These are phyloP conservation scores for Ictalurus furcatus DNA, from an alignment of 2,113 vertebrate genomes.

Conservation along the genomic window DNA sequence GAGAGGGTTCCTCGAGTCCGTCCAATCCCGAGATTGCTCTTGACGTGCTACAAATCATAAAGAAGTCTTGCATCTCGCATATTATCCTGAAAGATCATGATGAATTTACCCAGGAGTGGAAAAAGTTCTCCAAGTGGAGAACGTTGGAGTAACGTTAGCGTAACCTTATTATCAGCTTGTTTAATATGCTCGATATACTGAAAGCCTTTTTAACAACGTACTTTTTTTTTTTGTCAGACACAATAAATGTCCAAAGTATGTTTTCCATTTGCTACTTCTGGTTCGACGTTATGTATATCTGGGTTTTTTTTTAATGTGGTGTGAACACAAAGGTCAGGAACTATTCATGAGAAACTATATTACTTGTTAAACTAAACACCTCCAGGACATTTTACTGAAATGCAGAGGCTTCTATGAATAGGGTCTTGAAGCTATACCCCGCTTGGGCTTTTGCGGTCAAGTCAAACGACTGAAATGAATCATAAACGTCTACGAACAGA, in stretches of 20 bases:
- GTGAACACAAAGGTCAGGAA: neutral
- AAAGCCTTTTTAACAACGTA: neutral
- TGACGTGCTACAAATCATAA: neutral
- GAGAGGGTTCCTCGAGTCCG: neutral
- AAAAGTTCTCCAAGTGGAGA: neutral
- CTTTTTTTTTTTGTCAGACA: neutral
- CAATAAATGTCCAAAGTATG: neutral
- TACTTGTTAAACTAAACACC: neutral
- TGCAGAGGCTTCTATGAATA: neutral
- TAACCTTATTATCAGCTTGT: too few species aligned
- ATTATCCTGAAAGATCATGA: neutral
- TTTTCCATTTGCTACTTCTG: neutral
- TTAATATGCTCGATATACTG: neutral
- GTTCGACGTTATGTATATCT: neutral
- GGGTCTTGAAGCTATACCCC: slow-evolving; percentile 20
- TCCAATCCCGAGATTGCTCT: neutral
- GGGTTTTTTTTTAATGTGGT: neutral
- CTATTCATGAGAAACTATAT: neutral
- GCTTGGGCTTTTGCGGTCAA: neutral
- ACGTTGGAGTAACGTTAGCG: neutral
- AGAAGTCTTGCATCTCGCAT: neutral
- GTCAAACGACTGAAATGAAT: slow-evolving; percentile 8
- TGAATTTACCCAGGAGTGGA: neutral
- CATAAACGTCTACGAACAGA: slow-evolving; percentile 25
- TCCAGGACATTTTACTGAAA: neutral